A percentile compares a stretch with the other conserved stretches of the same genome.
Conservation (phyloP, 2,113 vertebrate species). For the rat (Rattus norvegicus) region GRCr8 NC_086027.1:72515501-72516000, state of each 20-base stretch:
- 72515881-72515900: constrained; percentile 8
- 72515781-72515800: constrained; percentile 13
- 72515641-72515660: neutral
- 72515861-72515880: constrained; percentile 39
- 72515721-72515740: constrained; percentile 22
- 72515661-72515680: neutral
- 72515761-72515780: neutral
- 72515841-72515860: constrained; percentile 1
- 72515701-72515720: neutral
- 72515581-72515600: neutral
- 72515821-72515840: neutral
- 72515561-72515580: neutral
- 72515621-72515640: neutral
- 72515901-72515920: neutral
- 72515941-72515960: neutral
- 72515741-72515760: constrained; percentile 4
- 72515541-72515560: constrained; percentile 24
- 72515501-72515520: neutral
- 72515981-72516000: neutral
- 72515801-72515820: constrained; percentile 11
- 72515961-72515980: neutral
- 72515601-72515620: neutral
- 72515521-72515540: neutral
- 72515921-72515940: constrained; percentile 20
- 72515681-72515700: neutral